phyloP scores from a whole-genome alignment of 2,888 invertebrate species.

The Nematopogon swammerdamellus region DNA sequence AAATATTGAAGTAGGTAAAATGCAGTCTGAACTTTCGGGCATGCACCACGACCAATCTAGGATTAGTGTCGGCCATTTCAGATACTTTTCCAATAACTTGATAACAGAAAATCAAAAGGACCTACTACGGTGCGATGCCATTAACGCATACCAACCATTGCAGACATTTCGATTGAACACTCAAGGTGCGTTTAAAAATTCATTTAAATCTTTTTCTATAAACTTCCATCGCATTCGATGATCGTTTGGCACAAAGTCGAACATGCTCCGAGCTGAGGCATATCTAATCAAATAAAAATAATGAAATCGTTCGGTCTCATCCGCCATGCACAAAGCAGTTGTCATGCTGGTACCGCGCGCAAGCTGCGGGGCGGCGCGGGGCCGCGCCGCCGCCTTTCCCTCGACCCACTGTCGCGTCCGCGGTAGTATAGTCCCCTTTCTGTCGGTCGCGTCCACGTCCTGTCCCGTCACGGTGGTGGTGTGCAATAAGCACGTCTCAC shows the following conservation, averaged over 20 bases:
- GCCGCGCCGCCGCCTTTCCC: no score
- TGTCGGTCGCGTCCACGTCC: no score
- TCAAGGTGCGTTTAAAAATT: not conserved
- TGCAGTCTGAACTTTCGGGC: not conserved
- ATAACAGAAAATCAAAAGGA: no score
- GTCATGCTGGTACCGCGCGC: conserved; percentile 36
- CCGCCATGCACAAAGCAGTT: conserved; percentile 54
- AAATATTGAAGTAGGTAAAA: not conserved
- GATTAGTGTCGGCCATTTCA: not conserved
- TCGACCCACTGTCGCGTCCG: no score
- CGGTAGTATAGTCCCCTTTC: no score
- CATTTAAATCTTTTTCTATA: not conserved
- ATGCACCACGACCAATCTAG: not conserved
- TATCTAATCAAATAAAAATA: conserved; percentile 35
- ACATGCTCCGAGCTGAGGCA: conserved; percentile 54
- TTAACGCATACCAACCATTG: not conserved
- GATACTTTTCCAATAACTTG: no score
- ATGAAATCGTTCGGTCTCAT: conserved; percentile 44
- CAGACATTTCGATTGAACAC: not conserved
- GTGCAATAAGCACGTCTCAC: no score
- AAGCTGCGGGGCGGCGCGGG: conserved; percentile 22
- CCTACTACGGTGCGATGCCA: not conserved
- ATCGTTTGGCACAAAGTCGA: conserved; percentile 12
- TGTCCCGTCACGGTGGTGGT: no score
- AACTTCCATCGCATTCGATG: not conserved